Conservation (phyloP, 2,888 invertebrate species). For the Leucoma salicis region DNA sequence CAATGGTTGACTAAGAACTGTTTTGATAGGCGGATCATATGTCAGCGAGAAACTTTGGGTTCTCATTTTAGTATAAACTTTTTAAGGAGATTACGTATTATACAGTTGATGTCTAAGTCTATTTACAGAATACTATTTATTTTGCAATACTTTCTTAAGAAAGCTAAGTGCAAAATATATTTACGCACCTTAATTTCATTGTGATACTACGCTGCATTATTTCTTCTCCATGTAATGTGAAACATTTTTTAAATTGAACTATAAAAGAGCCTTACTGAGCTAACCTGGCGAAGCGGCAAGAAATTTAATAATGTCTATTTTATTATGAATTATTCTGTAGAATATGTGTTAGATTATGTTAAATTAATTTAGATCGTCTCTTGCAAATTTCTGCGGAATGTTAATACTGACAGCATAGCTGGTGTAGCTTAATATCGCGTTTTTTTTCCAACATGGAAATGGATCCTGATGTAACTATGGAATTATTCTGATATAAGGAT, state of each 20-base stretch:
- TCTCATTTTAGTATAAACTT: conserved; percentile 39
- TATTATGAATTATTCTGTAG: conserved; percentile 62
- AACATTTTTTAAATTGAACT: conserved; percentile 70
- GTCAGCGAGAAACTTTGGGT: conserved; percentile 44
- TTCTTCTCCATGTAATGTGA: conserved; percentile 61
- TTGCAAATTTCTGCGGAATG: conserved; percentile 23
- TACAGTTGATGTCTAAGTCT: conserved; percentile 13
- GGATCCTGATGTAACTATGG: conserved; percentile 52
- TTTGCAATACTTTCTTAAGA: conserved; percentile 22
- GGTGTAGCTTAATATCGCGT: conserved; percentile 8
- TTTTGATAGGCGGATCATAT: conserved; percentile 48
- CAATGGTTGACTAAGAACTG: conserved; percentile 49
- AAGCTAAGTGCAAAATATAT: conserved; percentile 21
- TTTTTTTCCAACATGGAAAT: conserved; percentile 47
- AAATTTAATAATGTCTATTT: conserved; percentile 75
- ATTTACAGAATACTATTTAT: conserved; percentile 38
- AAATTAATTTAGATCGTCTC: conserved; percentile 43
- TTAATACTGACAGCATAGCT: conserved; percentile 15
- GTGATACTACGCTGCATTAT: conserved; percentile 59
- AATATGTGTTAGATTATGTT: conserved; percentile 40
- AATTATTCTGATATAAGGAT: conserved; percentile 55
- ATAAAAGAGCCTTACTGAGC: conserved; percentile 66
- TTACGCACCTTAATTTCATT: conserved; percentile 48
- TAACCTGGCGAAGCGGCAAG: conserved; percentile 53
- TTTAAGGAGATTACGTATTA: conserved; percentile 43